phyloP scores from a whole-genome alignment of 1,140 invertebrate genomes.

The Anthonomus grandis region DNA sequence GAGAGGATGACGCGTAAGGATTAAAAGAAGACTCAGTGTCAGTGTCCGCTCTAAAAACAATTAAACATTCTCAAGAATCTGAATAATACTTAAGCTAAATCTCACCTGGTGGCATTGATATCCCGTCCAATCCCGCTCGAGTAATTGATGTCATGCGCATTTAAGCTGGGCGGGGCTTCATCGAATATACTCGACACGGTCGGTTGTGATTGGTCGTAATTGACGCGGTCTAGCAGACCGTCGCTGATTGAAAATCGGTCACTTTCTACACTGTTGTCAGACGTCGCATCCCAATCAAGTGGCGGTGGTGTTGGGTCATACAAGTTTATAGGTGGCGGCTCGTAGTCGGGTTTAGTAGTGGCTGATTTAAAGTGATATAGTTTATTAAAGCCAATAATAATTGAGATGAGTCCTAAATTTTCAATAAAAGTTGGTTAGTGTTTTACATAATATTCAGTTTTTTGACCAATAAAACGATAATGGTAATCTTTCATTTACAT shows the following conservation, averaged over 20 bases:
- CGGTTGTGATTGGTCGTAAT: neutral
- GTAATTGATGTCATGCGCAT: slow-evolving; percentile 16
- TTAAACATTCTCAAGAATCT: neutral
- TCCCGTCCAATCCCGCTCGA: slow-evolving; percentile 27
- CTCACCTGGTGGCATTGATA: neutral
- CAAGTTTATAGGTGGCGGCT: slow-evolving; percentile 16
- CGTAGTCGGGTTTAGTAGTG: too few species aligned
- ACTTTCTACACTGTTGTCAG: slow-evolving; percentile 29
- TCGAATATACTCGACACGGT: slow-evolving; percentile 33
- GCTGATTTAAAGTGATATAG: too few species aligned
- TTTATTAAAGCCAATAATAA: too few species aligned
- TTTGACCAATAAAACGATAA: too few species aligned
- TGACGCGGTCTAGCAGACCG: slow-evolving; percentile 5
- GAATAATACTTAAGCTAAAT: neutral
- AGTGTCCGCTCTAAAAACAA: slow-evolving; percentile 24
- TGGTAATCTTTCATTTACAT: too few species aligned
- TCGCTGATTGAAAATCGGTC: slow-evolving; percentile 19
- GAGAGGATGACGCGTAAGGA: slow-evolving; percentile 26
- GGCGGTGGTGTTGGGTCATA: slow-evolving; percentile 38
- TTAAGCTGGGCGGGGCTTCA: slow-evolving; percentile 36
- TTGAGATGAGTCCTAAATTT: too few species aligned
- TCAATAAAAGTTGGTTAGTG: too few species aligned
- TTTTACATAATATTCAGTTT: too few species aligned
- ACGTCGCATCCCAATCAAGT: slow-evolving; percentile 35
- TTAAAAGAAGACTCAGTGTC: slow-evolving; percentile 25